A percentile compares a stretch with the other conserved stretches of the same genome.
phyloP scores from a whole-genome alignment of 2,797 vertebrate genomes.

The Graptemys geographica region DNA sequence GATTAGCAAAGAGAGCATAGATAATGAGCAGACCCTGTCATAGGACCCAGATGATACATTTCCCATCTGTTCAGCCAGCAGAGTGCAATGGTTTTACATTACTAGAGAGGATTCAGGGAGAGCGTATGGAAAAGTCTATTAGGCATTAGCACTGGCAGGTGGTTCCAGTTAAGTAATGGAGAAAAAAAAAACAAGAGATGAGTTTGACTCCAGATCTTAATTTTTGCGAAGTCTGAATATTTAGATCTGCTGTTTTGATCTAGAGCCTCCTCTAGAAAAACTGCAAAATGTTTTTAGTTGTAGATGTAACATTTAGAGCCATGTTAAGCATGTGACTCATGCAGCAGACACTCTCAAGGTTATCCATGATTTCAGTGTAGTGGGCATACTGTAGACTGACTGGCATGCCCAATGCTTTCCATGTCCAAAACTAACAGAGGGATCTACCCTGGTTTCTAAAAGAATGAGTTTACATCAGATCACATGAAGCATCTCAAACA shows the following conservation, averaged over 20 bases:
- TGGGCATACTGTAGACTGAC: accelerated
- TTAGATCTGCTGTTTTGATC: not conserved
- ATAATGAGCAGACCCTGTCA: constrained; percentile 56
- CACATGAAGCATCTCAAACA: accelerated
- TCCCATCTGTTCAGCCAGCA: constrained; percentile 46
- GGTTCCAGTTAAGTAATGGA: constrained; percentile 52
- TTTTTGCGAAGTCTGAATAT: constrained; percentile 6
- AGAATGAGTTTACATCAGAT: accelerated
- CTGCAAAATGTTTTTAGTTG: not conserved
- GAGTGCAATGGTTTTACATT: constrained; percentile 61
- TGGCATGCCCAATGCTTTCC: not conserved
- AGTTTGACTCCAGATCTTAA: constrained; percentile 22
- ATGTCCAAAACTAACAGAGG: not conserved
- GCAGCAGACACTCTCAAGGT: not conserved
- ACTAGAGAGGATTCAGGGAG: constrained; percentile 43
- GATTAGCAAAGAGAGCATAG: no score
- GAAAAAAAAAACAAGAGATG: not conserved
- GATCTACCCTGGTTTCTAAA: not conserved
- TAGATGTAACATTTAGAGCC: not conserved
- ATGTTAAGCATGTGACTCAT: not conserved
- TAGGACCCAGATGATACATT: constrained; percentile 64
- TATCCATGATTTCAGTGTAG: not conserved
- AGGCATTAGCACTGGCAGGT: constrained; percentile 47
- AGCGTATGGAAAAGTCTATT: constrained; percentile 55
- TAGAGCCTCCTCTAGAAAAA: constrained; percentile 38